Conservation (phyloP, 1,140 invertebrate genomes). For the Drosophila nebulosa region DNA sequence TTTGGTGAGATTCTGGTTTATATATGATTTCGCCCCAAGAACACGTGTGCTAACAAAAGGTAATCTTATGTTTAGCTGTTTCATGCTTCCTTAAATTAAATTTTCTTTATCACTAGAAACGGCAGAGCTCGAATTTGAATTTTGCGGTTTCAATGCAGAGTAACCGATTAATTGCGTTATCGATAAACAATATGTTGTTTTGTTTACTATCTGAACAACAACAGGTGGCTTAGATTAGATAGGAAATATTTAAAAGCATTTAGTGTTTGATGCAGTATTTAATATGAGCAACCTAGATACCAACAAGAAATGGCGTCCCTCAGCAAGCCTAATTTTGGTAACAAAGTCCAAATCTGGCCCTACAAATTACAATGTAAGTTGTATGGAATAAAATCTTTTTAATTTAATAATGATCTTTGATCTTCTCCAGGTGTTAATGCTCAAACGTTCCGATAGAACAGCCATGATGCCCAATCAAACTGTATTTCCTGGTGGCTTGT, state of each 20-base stretch:
- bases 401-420: background rate
- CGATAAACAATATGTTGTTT: no score
- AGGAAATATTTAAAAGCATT: background rate
- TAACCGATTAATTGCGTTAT: background rate
- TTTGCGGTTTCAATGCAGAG: background rate
- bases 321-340: conserved; percentile 56
- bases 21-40: conserved; percentile 25
- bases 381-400: background rate
- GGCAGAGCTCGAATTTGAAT: background rate
- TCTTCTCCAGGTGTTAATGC: conserved; percentile 51
- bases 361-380: conserved; percentile 46
- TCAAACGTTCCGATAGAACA: conserved; percentile 57
- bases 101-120: background rate
- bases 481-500: conserved; percentile 57
- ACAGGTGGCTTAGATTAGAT: conserved; percentile 20
- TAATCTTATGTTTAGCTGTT: conserved; percentile 9
- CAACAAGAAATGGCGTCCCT: conserved; percentile 37
- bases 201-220: background rate
- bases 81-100: background rate
- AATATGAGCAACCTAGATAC: conserved; percentile 9
- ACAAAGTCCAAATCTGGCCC: conserved; percentile 2
- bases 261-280: background rate
- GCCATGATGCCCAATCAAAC: conserved; percentile 43
- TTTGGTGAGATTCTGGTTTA: conserved; percentile 22
- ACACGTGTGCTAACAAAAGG: conserved; percentile 33